These are phyloP conservation scores for Craseonycteris thonglongyai DNA, from an alignment of 2,113 vertebrate genomes.

Conservation along the genomic window DNA sequence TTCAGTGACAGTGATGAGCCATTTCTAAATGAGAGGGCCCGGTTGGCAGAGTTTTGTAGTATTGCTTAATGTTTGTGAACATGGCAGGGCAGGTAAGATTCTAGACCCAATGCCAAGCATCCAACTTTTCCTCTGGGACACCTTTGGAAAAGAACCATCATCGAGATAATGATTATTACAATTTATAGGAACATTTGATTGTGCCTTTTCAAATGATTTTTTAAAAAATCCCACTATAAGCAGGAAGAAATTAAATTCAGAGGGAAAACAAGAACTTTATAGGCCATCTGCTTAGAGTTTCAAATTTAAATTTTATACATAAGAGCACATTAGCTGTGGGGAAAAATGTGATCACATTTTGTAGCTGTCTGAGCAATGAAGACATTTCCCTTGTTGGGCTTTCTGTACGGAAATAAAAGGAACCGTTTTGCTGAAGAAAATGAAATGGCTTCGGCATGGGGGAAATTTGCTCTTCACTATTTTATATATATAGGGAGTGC, in stretches of 20 bases:
- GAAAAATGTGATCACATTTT: conserved; percentile 67
- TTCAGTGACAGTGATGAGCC: not conserved
- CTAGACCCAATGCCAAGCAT: not conserved
- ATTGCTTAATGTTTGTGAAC: not conserved
- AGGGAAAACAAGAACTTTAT: conserved; percentile 73
- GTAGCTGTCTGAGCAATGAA: conserved; percentile 60
- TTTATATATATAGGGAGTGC: conserved; percentile 64
- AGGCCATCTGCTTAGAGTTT: conserved; percentile 73
- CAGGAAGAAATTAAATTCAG: conserved; percentile 73
- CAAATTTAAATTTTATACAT: conserved; percentile 74
- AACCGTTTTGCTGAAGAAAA: conserved; percentile 65
- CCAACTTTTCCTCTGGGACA: not conserved
- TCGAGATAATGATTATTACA: conserved; percentile 48
- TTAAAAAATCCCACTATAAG: conserved; percentile 49
- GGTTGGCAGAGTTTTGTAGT: not conserved
- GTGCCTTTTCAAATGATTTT: conserved; percentile 57
- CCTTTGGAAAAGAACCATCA: not conserved
- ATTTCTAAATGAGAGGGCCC: not conserved
- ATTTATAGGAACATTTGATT: conserved; percentile 59
- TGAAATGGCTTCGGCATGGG: conserved; percentile 66
- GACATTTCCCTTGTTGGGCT: conserved; percentile 65
- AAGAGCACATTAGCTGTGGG: conserved; percentile 71
- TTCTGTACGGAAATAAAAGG: conserved; percentile 56
- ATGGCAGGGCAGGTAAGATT: not conserved
- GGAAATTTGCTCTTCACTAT: conserved; percentile 58